phyloP scores from a whole-genome alignment of 2,888 invertebrate genomes.

The Sphaerophoria rueppellii region DNA sequence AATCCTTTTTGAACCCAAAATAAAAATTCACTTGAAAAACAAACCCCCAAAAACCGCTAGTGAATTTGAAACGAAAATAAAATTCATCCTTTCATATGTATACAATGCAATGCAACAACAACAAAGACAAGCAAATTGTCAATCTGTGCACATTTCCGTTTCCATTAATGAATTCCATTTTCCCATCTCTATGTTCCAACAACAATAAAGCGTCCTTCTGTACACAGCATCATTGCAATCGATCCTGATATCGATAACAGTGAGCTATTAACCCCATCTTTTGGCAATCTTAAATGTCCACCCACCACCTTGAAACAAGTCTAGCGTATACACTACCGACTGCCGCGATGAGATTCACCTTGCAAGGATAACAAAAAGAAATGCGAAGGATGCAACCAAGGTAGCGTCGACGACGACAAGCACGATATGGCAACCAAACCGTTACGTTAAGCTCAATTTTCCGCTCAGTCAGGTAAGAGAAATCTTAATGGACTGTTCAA shows the following conservation, averaged over 20 bases:
- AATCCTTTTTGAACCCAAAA: conserved; percentile 10
- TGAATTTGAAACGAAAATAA: conserved; percentile 38
- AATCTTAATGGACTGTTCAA: conserved; percentile 78
- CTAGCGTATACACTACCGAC: neutral
- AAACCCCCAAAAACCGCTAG: conserved; percentile 27
- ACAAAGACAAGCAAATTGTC: conserved; percentile 65
- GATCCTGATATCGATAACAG: conserved; percentile 70
- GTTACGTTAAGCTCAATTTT: conserved; percentile 72
- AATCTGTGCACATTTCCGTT: conserved; percentile 70
- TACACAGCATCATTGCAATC: conserved; percentile 49
- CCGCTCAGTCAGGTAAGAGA: conserved; percentile 77
- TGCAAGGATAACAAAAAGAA: conserved; percentile 29
- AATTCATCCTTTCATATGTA: conserved; percentile 10
- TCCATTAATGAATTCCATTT: conserved; percentile 65
- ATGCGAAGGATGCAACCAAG: conserved; percentile 46
- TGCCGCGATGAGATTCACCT: conserved; percentile 42
- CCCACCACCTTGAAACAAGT: neutral
- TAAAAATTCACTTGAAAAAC: conserved; percentile 32
- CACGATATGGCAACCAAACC: conserved; percentile 44
- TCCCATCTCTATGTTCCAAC: conserved; percentile 13
- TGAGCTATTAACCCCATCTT: conserved; percentile 67
- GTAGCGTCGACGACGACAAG: neutral
- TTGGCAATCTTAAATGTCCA: conserved; percentile 17
- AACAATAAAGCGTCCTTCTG: neutral
- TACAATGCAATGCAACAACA: neutral